Evolutionary conservation across 2,888 invertebrate species (phyloP).

Genomic region (Cyaniris semiargus): DNA sequence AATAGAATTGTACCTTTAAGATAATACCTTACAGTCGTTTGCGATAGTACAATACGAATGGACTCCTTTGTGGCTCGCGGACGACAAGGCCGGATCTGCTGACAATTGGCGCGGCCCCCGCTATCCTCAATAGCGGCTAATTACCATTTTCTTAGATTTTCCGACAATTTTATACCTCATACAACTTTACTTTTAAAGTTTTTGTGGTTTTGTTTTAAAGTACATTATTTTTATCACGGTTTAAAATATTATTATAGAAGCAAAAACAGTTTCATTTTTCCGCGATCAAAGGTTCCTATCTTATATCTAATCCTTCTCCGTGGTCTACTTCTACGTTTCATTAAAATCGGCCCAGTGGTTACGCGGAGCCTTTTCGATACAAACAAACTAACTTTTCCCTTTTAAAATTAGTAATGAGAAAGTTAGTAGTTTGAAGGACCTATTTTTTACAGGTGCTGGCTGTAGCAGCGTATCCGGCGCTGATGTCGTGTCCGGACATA

Average conservation of each 20-base stretch:
- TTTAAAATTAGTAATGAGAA: too few relatives aligned
- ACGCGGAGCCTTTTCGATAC: too few relatives aligned
- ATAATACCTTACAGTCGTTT: background rate
- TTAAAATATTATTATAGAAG: too few relatives aligned
- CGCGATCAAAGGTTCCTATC: too few relatives aligned
- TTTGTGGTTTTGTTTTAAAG: background rate
- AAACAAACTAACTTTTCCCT: too few relatives aligned
- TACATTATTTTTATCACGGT: background rate
- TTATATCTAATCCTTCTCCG: too few relatives aligned
- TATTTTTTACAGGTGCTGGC: constrained; percentile 66
- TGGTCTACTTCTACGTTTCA: too few relatives aligned
- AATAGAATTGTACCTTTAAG: background rate
- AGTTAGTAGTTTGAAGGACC: background rate
- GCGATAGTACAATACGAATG: background rate
- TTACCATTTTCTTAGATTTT: background rate
- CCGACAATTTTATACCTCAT: background rate
- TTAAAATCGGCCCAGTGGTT: too few relatives aligned
- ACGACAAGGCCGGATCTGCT: background rate
- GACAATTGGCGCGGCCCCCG: background rate
- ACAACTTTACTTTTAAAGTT: background rate
- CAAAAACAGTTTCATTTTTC: too few relatives aligned
- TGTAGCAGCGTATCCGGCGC: constrained; percentile 85
- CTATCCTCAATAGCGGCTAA: background rate
- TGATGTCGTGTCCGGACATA: constrained; percentile 74
- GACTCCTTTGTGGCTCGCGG: background rate